These are phyloP conservation scores for Ditula angustiorana DNA, from an alignment of 2,888 invertebrate species.

Conservation along the genomic window DNA sequence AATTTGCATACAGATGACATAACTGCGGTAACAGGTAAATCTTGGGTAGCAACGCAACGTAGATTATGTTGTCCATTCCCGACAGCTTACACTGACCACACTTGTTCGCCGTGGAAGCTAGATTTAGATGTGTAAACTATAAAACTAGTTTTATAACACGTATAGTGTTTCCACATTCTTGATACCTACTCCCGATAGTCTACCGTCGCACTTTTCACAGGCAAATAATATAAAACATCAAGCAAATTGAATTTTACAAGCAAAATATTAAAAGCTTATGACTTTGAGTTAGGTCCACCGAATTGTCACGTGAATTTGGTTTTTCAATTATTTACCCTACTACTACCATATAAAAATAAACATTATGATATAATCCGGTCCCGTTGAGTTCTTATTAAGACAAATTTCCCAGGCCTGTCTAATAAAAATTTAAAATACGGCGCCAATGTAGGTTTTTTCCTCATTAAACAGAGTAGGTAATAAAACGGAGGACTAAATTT, in stretches of 20 bases:
- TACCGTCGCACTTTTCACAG: too few relatives aligned
- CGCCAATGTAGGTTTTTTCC: background rate
- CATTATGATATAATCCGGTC: background rate
- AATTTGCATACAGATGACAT: slow-evolving; percentile 3
- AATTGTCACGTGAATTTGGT: too few relatives aligned
- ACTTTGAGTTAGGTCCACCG: too few relatives aligned
- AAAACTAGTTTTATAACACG: background rate
- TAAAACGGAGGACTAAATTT: background rate
- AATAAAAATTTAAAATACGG: background rate
- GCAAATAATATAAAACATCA: too few relatives aligned
- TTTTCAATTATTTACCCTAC: too few relatives aligned
- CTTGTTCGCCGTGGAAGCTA: background rate
- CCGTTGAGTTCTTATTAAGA: background rate
- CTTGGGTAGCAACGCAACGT: background rate
- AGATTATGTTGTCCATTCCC: background rate
- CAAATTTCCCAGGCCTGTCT: background rate
- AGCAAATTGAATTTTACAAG: too few relatives aligned
- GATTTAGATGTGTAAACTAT: background rate
- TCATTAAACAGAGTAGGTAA: background rate
- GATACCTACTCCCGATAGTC: too few relatives aligned
- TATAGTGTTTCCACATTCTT: background rate
- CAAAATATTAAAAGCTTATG: too few relatives aligned
- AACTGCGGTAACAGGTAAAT: too few relatives aligned
- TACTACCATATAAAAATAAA: too few relatives aligned
- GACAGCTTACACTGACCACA: background rate